Conservation (phyloP, 2,797 vertebrate genomes). For the Amblyraja radiata region DNA sequence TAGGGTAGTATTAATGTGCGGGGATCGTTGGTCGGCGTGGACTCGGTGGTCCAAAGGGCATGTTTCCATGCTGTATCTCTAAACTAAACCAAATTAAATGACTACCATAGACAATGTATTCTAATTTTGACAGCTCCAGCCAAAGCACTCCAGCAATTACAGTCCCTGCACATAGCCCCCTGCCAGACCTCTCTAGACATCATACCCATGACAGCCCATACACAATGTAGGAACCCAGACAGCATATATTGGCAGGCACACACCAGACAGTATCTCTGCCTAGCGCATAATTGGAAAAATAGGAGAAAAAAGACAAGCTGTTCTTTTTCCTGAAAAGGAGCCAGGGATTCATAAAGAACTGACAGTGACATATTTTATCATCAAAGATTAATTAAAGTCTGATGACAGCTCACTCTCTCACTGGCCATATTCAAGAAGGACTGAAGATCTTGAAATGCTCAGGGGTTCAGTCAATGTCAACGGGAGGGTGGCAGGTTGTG, state of each 20-base stretch:
- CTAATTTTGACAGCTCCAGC: neutral
- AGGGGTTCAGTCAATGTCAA: neutral
- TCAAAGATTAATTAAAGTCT: neutral
- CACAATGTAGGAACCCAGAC: neutral
- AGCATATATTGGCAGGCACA: neutral
- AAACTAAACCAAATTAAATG: too few species aligned
- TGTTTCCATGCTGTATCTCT: too few species aligned
- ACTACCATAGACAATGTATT: too few species aligned
- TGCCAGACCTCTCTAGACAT: neutral
- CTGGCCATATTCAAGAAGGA: neutral
- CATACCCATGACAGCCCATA: neutral
- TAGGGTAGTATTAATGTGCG: too few species aligned
- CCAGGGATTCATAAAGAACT: neutral
- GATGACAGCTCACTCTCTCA: neutral
- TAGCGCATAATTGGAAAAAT: neutral
- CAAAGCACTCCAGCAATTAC: neutral
- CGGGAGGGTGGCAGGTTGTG: neutral
- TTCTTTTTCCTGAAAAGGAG: neutral
- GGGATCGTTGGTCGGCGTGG: too few species aligned
- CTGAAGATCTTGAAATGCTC: neutral
- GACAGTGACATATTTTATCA: neutral
- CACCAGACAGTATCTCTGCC: neutral
- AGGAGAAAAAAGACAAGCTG: neutral
- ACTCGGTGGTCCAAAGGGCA: too few species aligned
- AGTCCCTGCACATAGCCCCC: neutral